Conservation (phyloP, 2,797 vertebrate genomes). For the Arnoldichthys spilopterus region DNA sequence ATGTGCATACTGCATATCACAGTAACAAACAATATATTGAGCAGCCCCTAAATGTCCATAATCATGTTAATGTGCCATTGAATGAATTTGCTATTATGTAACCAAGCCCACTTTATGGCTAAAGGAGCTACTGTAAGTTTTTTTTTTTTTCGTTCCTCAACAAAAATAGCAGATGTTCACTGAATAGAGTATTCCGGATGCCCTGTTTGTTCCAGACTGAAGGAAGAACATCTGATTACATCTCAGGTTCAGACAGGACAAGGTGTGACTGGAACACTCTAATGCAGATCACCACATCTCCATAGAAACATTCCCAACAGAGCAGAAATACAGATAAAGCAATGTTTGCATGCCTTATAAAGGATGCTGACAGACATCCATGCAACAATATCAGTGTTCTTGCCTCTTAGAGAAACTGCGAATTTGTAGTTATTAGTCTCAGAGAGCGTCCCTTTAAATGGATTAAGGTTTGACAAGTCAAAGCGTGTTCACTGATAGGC, state of each 20-base stretch:
- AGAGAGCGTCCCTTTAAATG: too few species aligned
- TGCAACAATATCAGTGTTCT: neutral
- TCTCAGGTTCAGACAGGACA: constrained; percentile 46
- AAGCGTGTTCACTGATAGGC: neutral
- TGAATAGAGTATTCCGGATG: constrained; percentile 60
- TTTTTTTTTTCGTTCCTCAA: constrained; percentile 18
- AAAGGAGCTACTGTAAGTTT: constrained; percentile 25
- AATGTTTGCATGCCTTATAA: neutral
- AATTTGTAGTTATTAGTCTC: neutral
- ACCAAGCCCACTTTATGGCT: neutral
- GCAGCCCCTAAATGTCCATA: neutral
- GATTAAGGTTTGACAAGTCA: neutral
- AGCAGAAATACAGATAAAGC: constrained; percentile 16
- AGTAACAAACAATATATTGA: neutral
- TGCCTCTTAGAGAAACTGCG: neutral
- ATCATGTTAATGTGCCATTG: neutral
- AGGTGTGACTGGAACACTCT: constrained; percentile 47
- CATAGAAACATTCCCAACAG: constrained; percentile 27
- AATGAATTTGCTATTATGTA: constrained; percentile 13
- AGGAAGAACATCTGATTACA: constrained; percentile 52
- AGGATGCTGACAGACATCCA: neutral
- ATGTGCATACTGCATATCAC: too few species aligned
- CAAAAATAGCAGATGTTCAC: constrained; percentile 50
- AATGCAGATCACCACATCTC: constrained; percentile 24
- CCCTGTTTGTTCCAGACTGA: constrained; percentile 58